Base-by-base conservation (phyloP, 1,140 invertebrate species). In the Drosophila melanica region DNA sequence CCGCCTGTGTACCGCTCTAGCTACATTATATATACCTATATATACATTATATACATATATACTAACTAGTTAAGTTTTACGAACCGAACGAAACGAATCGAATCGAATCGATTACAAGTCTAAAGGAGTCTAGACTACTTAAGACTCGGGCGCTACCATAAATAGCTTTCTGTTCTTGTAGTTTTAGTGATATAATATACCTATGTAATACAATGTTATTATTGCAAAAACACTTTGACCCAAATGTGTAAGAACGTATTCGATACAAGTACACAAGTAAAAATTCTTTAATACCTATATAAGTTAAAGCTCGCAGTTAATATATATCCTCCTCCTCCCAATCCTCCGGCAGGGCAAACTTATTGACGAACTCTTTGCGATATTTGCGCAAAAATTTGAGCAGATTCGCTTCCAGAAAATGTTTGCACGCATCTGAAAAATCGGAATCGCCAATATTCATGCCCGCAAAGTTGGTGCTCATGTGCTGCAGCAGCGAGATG, bases 271-370 rank as follows among this genome's bases (percentile, higher is more conserved):
- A 60, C 30, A 47, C 12, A 9, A 53, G 11, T n/a, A 18, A 33
- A 27, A 0, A 12, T 3, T 3, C 20, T 4, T 23, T 18, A 44
- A 23, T 20, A 44, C 7, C 37, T 8, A 39, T 11, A 51, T 16
- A 33, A 18, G 18, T 1, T 2, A 18, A 18, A 18, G 18, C 18
- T 18, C 3, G 20, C 10, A 3, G 27, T n/a, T 39, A 37, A 3
- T 0, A 4, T 14, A 11, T 5, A 1, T 5, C 1, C 20, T 23
- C 11, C 12, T 7, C 2, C 14, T 70, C 45, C 54, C 63, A 77
- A 35, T 87, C 79, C 27, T 87, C 82, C 2, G 82, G 82, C 50
- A 87, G 20, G 0, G 63, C 72, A 27, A 89, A 89, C 11, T 79
- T 11, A 20, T 89, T 72, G 3, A 62, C 27, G 12, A 87, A 87